These are phyloP conservation scores for Epizoanthus fatuus DNA, from an alignment of 92 coral and sea anemone genomes.

Conservation along the genomic window DNA sequence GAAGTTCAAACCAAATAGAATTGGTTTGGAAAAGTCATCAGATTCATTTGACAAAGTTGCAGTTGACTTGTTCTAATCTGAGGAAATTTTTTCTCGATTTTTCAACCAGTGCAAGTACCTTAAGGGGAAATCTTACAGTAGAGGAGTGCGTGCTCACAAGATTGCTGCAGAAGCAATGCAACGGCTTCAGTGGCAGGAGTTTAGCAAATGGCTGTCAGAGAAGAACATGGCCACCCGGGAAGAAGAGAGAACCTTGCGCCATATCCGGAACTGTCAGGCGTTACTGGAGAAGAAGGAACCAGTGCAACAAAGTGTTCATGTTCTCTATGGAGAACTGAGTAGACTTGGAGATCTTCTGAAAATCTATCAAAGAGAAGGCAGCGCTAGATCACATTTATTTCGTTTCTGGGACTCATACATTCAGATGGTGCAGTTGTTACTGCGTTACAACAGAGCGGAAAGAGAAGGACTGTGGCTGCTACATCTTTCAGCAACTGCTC, in stretches of 20 bases:
- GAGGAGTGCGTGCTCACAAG: slow-evolving; percentile 53
- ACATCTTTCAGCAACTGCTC: slow-evolving; percentile 36
- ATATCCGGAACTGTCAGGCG: neutral
- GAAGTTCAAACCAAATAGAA: no score
- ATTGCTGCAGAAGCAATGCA: slow-evolving; percentile 31
- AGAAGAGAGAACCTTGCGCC: neutral
- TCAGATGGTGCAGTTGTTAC: slow-evolving; percentile 49
- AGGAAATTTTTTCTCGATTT: no score
- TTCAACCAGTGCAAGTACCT: no score
- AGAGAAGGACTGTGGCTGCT: slow-evolving; percentile 50
- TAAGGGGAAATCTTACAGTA: no score
- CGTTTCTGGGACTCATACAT: slow-evolving; percentile 64
- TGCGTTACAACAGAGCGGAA: slow-evolving; percentile 48
- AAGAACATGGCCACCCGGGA: neutral
- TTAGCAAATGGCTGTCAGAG: slow-evolving; percentile 32
- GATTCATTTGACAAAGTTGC: no score
- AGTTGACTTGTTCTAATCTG: no score
- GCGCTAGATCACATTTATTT: slow-evolving; percentile 27
- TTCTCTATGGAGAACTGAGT: neutral
- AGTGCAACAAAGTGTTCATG: neutral
- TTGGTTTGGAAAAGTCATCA: no score
- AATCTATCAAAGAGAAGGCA: neutral
- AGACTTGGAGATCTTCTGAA: slow-evolving; percentile 8
- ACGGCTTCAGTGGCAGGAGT: slow-evolving; percentile 46
- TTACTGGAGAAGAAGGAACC: neutral